Evolutionary conservation across 2,797 vertebrate genomes (phyloP), one percentile per base, ranked within the genome.

Genomic region (Notamacropus eugenii): DNA sequence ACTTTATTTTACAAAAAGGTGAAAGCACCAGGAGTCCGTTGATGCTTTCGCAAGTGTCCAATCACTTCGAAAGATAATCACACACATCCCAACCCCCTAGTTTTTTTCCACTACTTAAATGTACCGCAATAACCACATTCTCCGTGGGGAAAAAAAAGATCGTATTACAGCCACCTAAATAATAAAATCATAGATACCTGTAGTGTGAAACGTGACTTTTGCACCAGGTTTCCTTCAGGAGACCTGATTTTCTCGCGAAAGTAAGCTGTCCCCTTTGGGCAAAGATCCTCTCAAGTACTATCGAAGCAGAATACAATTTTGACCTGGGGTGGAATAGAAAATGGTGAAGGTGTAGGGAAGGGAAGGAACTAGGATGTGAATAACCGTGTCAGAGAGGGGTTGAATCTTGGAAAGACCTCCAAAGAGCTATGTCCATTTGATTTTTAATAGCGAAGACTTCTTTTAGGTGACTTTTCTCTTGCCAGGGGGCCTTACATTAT

Each of bases 221-320:
- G 67, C 91, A 92, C 54, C 9, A 58, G 2, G 55, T 96, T 97
- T 91, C 55, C 92, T 90, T 91, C 11, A 92, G 82, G 58, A 55
- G 74, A 92, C 40, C 54, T 62, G 62, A 91, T 94, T 96, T 91
- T 95, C 55, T 95, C 31, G 29, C 91, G 0, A 0, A 56, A 96
- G 90, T 96, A 55, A 92, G 22, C 90, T 9, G n/a, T 62, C 94
- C 93, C 24, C 57, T 62, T 59, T 93, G 92, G 95, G 90, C 16
- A 87, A 82, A 87, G 74, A 87, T 50, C 3, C 40, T 87, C 3
- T 27, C 74, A 55, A 4, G 8, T 50, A 90, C 13, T 90, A 28
- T 57, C 16, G 5, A 50, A 19, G 50, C 55, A 58, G n/a, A 95
- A 93, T 96, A 97, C 93, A 93, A 92, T 94, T 27, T 94, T 91